A percentile compares a stretch with the other conserved stretches of the same genome.
These are phyloP conservation scores for Chionoecetes opilio DNA, from an alignment of 1,140 invertebrate genomes.

Conservation along the genomic window DNA sequence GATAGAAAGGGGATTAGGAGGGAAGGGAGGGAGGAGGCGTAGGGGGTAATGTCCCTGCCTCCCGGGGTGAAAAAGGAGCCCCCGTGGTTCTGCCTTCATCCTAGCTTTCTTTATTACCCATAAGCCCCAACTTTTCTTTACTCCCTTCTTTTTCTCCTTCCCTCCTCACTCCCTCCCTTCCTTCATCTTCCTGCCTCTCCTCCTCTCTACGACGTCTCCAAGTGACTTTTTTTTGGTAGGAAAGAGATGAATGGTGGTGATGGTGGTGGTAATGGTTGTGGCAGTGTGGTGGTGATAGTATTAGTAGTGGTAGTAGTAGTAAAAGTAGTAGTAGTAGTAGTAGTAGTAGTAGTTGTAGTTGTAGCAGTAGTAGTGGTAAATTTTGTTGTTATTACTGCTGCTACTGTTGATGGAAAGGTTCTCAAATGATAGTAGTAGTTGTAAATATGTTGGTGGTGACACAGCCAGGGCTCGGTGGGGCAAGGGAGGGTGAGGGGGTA, in stretches of 20 bases:
- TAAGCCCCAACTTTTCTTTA: slow-evolving; percentile 6
- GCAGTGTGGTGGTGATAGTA: not conserved
- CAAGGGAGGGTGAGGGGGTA: not conserved
- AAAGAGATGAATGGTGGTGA: slow-evolving; percentile 24
- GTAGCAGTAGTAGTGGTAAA: not conserved
- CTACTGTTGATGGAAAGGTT: not conserved
- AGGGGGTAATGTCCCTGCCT: not conserved
- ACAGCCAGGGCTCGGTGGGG: not conserved
- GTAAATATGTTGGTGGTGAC: not conserved
- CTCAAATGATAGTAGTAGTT: not conserved
- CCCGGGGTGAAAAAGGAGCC: not conserved
- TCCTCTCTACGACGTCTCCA: no score
- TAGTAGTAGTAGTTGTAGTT: not conserved
- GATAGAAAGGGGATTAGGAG: not conserved
- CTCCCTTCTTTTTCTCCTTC: not conserved
- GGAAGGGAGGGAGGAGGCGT: not conserved
- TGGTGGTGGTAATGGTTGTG: not conserved
- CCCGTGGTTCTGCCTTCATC: not conserved
- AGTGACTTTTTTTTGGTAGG: not conserved
- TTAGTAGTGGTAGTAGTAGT: not conserved
- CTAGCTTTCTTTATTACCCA: slow-evolving; percentile 19
- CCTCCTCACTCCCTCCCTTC: not conserved
- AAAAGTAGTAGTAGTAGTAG: not conserved
- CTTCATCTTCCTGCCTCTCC: not conserved
- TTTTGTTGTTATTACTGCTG: not conserved